A percentile compares a stretch with the other conserved stretches of the same genome.
Conservation (phyloP, 1,140 invertebrate genomes). For the Helicoverpa zea region DNA sequence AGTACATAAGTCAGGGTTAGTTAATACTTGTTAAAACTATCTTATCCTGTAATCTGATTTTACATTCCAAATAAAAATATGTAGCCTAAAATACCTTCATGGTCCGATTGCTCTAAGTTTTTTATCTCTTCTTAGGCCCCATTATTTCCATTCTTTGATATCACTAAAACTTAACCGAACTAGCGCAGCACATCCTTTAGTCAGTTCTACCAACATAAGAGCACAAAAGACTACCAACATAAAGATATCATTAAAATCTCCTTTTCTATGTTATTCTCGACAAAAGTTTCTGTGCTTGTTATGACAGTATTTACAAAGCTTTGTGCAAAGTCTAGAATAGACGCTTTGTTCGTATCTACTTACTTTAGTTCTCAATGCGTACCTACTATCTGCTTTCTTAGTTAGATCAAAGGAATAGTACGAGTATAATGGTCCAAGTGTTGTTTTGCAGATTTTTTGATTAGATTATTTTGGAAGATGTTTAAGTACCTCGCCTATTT, state of each 20-base stretch:
- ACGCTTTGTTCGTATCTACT: slow-evolving; percentile 13
- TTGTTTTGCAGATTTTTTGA: background rate
- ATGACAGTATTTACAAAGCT: slow-evolving; percentile 48
- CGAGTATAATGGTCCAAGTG: background rate
- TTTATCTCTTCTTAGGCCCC: background rate
- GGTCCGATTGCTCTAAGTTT: background rate
- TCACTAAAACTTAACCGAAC: background rate
- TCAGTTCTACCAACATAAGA: slow-evolving; percentile 31
- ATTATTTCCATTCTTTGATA: slow-evolving; percentile 13
- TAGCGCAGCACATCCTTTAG: background rate
- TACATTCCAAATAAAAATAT: no score
- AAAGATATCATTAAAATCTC: slow-evolving; percentile 52
- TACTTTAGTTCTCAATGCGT: slow-evolving; percentile 9
- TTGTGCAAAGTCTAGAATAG: slow-evolving; percentile 44
- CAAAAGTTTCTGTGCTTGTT: slow-evolving; percentile 47
- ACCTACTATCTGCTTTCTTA: slow-evolving; percentile 2
- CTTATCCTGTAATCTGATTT: no score
- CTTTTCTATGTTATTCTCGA: slow-evolving; percentile 42
- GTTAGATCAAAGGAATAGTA: slow-evolving; percentile 29
- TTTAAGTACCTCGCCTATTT: background rate
- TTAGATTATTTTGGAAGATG: background rate
- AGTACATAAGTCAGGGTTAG: no score
- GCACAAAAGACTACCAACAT: slow-evolving; percentile 44
- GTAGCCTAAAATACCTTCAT: no score
- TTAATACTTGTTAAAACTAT: no score